Percentiles rank a stretch among this genome's conserved stretches.
Conservation (phyloP, 2,888 invertebrate species). For the Thymelicus sylvestris region DNA sequence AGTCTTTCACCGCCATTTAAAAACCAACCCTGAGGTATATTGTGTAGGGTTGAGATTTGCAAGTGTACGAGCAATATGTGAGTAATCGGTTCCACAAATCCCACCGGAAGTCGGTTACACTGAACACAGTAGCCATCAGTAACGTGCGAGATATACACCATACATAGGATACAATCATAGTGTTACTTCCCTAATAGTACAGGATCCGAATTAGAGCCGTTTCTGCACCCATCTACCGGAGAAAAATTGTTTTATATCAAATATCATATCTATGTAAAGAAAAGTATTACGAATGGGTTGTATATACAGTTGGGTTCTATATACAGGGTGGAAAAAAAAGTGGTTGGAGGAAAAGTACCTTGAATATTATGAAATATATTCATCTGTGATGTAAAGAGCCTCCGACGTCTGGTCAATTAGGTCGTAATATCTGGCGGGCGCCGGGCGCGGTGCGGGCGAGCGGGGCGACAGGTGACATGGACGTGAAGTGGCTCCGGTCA, state of each 20-base stretch:
- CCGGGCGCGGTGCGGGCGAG: neutral
- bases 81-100: neutral
- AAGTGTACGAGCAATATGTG: neutral
- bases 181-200: too few relatives aligned
- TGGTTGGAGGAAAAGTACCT: too few relatives aligned
- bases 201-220: too few relatives aligned
- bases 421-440: neutral
- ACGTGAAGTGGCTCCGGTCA: slow-evolving; percentile 45
- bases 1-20: neutral
- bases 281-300: too few relatives aligned
- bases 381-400: neutral
- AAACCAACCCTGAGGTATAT: neutral
- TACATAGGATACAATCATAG: too few relatives aligned
- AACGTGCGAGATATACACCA: neutral
- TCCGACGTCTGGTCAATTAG: neutral
- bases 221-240: too few relatives aligned
- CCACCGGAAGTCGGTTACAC: neutral
- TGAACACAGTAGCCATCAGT: neutral
- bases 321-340: too few relatives aligned
- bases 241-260: too few relatives aligned
- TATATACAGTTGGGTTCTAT: too few relatives aligned
- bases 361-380: too few relatives aligned
- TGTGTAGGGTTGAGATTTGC: neutral
- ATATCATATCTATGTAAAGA: too few relatives aligned
- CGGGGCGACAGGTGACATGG: neutral